phyloP scores from a whole-genome alignment of 2,113 vertebrate species.

The Cettia cetti region DNA sequence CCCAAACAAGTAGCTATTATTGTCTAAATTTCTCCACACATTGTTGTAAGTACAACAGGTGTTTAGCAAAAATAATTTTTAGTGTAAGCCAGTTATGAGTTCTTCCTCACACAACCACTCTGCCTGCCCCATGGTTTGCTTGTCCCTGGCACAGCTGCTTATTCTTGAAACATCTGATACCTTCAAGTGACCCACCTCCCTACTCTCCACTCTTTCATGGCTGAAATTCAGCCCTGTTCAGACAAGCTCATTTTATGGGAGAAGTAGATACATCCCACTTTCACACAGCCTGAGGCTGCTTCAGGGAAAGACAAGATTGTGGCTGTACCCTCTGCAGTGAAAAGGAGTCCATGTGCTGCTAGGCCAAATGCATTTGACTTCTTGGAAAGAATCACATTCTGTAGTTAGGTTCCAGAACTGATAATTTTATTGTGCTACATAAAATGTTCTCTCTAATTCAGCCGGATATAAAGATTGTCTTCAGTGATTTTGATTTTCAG shows the following conservation, averaged over 20 bases:
- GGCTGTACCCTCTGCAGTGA: rapidly evolving
- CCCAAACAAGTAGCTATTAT: neutral
- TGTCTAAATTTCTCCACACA: neutral
- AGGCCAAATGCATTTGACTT: neutral
- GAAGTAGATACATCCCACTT: neutral
- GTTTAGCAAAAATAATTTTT: neutral
- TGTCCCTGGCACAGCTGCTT: neutral
- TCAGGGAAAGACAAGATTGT: rapidly evolving
- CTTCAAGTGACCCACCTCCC: neutral
- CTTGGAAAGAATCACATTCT: neutral
- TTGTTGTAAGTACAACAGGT: neutral
- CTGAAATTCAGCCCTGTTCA: neutral
- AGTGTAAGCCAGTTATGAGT: neutral
- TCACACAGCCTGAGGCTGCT: neutral
- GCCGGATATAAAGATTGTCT: neutral
- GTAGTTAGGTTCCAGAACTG: neutral
- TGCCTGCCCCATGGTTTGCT: neutral
- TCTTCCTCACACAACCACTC: neutral
- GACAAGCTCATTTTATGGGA: rapidly evolving
- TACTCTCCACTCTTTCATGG: rapidly evolving
- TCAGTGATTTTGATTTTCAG: neutral
- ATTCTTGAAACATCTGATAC: neutral
- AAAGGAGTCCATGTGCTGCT: too few species aligned
- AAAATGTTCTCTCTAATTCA: neutral
- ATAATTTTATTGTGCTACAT: neutral